Base-by-base conservation (phyloP, 2,888 invertebrate species). In the Zhuqinia jingwanae region DNA sequence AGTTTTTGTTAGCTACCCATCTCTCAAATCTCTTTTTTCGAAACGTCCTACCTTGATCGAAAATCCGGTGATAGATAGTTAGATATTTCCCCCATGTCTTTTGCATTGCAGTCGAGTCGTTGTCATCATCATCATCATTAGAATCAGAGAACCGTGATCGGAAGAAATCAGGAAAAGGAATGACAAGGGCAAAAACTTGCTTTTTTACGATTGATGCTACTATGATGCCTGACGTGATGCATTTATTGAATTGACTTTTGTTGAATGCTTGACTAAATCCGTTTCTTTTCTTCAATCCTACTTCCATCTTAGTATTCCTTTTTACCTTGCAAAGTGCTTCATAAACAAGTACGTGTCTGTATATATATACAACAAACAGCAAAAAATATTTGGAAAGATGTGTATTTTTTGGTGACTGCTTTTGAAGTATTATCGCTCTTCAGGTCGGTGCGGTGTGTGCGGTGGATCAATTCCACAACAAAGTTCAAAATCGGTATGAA, bases 211-310 rank as follows among this genome's bases (percentile, higher is more conserved):
- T n/a, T 30, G 17, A 42, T 45, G 45, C 25, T 45, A 8, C 65
- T 84, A 36, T 84, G 85, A 85, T 78, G 78, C 70, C 56, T 85
- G 85, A 79, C 85, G 20, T 85, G 85, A 85, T 85, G 78, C 84
- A 85, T 79, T 85, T 78, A 79, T 85, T 79, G 85, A 85, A 85
- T 79, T 85, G 79, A 75, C 73, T 85, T 36, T n/a, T 27, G 79
- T 70, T n/a, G 65, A 56, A 78, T 70, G 85, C 78, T 79, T 85
- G 85, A 79, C 50, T 73, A 85, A 85, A 85, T 85, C 85, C 85
- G n/a, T n/a, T 36, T 36, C 47, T 30, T 73, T 81, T 50, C 56
- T n/a, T n/a, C n/a, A n/a, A n/a, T n/a, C n/a, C n/a, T n/a, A n/a
- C n/a, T n/a, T n/a, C n/a, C n/a, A n/a, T n/a, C n/a, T n/a, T n/a